These are phyloP conservation scores for Crenuchus spilurus DNA, from an alignment of 2,797 vertebrate species.

Conservation along the genomic window DNA sequence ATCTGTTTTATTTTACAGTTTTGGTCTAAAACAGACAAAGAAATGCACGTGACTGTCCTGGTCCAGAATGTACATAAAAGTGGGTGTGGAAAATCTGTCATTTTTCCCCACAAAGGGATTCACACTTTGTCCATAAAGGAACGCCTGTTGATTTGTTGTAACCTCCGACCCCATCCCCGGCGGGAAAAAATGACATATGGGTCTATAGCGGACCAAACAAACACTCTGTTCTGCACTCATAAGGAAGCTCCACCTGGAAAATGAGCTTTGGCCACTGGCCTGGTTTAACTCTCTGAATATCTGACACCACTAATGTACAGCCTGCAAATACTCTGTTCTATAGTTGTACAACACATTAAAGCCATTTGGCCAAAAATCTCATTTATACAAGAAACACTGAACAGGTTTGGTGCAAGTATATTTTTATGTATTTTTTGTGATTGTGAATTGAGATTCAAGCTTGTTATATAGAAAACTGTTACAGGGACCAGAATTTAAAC, in stretches of 20 bases:
- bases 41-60: not conserved
- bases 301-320: not conserved
- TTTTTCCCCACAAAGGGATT: slow-evolving; percentile 36
- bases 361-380: not conserved
- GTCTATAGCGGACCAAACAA: slow-evolving; percentile 20
- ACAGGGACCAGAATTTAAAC: no score
- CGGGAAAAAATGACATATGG: slow-evolving; percentile 4
- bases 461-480: no score
- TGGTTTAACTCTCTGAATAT: not conserved
- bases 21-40: not conserved
- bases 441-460: no score
- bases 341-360: not conserved
- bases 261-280: not conserved
- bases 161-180: not conserved
- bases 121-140: slow-evolving; percentile 13
- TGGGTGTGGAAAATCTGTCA: slow-evolving; percentile 34
- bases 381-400: no score
- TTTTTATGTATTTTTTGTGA: no score
- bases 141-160: slow-evolving; percentile 22
- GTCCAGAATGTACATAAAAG: slow-evolving; percentile 17
- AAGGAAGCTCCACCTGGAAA: slow-evolving; percentile 45
- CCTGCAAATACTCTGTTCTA: not conserved
- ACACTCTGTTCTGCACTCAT: not conserved
- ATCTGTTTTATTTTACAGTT: slow-evolving; percentile 19
- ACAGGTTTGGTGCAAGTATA: no score